Conservation (phyloP, 2,888 invertebrate species). For the Azorinus chamasolen region DNA sequence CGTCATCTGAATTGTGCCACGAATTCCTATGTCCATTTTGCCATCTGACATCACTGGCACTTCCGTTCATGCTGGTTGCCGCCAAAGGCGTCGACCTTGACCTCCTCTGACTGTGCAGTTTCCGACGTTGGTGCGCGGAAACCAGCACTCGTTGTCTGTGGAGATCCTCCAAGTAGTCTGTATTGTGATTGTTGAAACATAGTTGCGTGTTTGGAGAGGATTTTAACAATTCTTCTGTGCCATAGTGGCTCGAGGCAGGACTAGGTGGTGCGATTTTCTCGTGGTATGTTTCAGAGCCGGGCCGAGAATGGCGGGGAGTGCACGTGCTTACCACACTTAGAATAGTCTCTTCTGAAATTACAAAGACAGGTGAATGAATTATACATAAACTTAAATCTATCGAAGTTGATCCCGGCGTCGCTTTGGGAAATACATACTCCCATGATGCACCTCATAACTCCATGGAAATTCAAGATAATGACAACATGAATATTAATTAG, state of each 20-base stretch:
- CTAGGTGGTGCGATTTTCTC: slow-evolving; percentile 49
- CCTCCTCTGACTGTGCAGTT: slow-evolving; percentile 43
- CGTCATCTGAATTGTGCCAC: slow-evolving; percentile 33
- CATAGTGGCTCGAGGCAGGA: slow-evolving; percentile 27
- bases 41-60: slow-evolving; percentile 13
- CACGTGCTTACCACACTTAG: slow-evolving; percentile 58
- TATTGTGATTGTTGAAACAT: slow-evolving; percentile 56
- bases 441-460: too few species aligned
- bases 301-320: slow-evolving; percentile 45
- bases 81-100: slow-evolving; percentile 45
- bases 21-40: slow-evolving; percentile 20
- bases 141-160: slow-evolving; percentile 63
- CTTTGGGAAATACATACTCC: too few species aligned
- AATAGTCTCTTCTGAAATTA: slow-evolving; percentile 52
- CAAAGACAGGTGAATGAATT: too few species aligned
- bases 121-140: slow-evolving; percentile 63
- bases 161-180: slow-evolving; percentile 56
- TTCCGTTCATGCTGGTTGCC: slow-evolving; percentile 18
- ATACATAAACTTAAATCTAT: too few species aligned
- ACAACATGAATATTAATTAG: too few species aligned
- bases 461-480: too few species aligned
- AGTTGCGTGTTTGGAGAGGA: slow-evolving; percentile 31
- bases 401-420: too few species aligned
- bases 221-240: slow-evolving; percentile 47
- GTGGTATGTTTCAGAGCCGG: slow-evolving; percentile 37